phyloP scores from a whole-genome alignment of 2,113 vertebrate genomes.

The Callipepla squamata region DNA sequence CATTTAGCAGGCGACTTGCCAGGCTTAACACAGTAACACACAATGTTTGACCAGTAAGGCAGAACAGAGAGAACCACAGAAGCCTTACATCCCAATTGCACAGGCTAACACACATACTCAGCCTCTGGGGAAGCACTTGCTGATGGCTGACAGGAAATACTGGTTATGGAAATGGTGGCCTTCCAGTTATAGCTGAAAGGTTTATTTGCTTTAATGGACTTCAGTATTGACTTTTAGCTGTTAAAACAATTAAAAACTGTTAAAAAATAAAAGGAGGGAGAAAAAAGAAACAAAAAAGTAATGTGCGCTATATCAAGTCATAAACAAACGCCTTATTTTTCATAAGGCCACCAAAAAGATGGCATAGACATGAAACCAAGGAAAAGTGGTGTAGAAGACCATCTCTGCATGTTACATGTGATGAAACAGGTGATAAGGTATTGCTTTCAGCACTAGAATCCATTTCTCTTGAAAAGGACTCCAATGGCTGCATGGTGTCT shows the following conservation, averaged over 20 bases:
- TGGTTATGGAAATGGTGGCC: neutral
- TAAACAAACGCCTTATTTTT: neutral
- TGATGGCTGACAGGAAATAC: neutral
- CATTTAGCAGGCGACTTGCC: neutral
- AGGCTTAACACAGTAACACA: neutral
- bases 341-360: neutral
- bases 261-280: neutral
- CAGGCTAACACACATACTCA: neutral
- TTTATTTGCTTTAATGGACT: neutral
- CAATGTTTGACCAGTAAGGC: neutral
- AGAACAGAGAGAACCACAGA: neutral
- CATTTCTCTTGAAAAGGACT: neutral
- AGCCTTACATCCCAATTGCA: neutral
- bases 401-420: neutral
- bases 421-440: neutral
- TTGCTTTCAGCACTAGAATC: neutral
- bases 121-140: neutral
- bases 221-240: neutral
- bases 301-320: rapidly evolving
- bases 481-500: neutral
- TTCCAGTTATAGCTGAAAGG: neutral
- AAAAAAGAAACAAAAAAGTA: neutral
- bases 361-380: neutral
- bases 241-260: neutral
- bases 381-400: neutral